phyloP scores from a whole-genome alignment of 2,113 vertebrate genomes.

The Dryoscopus gambensis region DNA sequence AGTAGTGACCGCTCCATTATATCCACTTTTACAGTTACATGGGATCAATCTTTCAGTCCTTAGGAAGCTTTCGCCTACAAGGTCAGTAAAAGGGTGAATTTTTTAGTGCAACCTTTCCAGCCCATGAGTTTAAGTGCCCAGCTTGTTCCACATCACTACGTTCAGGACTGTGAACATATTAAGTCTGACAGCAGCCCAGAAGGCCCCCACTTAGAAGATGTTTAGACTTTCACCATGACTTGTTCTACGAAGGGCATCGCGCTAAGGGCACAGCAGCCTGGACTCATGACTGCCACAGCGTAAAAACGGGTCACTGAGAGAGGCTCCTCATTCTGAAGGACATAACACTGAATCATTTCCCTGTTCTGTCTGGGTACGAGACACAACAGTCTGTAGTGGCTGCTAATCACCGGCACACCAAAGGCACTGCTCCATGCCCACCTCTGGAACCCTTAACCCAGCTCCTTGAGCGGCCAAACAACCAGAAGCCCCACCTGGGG shows the following conservation, averaged over 20 bases:
- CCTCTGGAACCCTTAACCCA: background rate
- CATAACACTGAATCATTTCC: background rate
- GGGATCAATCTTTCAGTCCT: background rate
- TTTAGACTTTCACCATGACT: background rate
- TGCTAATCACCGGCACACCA: background rate
- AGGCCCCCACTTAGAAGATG: background rate
- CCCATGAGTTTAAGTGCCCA: background rate
- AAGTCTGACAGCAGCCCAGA: background rate
- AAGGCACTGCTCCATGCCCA: background rate
- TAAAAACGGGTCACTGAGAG: background rate
- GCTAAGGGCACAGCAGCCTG: background rate
- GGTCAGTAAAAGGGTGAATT: background rate
- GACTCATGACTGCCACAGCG: rapidly evolving
- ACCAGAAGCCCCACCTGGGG: background rate
- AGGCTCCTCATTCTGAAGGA: background rate
- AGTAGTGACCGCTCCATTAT: background rate
- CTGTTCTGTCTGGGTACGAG: background rate
- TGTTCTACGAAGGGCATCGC: background rate
- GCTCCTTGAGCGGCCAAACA: background rate
- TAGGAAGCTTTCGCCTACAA: background rate
- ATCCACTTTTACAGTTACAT: background rate
- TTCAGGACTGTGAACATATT: background rate
- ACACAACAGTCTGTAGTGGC: background rate
- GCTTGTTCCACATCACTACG: background rate
- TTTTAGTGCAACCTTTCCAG: background rate